A percentile compares a stretch with the other conserved stretches of the same genome.
phyloP scores from a whole-genome alignment of 1,140 invertebrate genomes.

The Dreissena polymorpha region DNA sequence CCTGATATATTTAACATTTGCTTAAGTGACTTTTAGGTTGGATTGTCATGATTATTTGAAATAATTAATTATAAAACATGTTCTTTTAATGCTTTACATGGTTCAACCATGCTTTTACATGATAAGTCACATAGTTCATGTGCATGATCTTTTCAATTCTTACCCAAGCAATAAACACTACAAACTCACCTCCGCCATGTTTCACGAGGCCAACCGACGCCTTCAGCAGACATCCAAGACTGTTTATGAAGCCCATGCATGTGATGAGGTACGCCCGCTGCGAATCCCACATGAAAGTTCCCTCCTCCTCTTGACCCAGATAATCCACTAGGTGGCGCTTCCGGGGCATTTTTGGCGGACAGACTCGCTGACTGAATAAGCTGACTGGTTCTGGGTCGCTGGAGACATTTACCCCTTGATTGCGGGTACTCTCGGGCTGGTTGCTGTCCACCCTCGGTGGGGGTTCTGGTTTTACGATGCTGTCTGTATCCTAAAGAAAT shows the following conservation, averaged over 20 bases:
- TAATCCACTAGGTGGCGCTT: slow-evolving; percentile 36
- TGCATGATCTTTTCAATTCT: no score
- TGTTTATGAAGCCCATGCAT: slow-evolving; percentile 52
- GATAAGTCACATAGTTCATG: no score
- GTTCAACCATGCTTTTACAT: no score
- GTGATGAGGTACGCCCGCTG: slow-evolving; percentile 42
- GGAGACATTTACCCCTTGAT: not conserved
- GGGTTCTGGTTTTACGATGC: not conserved
- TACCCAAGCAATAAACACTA: not conserved
- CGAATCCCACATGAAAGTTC: slow-evolving; percentile 30
- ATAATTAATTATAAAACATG: no score
- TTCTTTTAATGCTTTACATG: no score
- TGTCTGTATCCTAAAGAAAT: not conserved
- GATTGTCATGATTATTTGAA: no score
- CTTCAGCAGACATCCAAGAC: slow-evolving; percentile 45
- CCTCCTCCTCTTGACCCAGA: slow-evolving; percentile 23
- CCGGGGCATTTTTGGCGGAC: slow-evolving; percentile 15
- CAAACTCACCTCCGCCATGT: slow-evolving; percentile 44
- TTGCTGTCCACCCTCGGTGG: not conserved
- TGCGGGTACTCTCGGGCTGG: not conserved
- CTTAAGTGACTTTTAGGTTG: no score
- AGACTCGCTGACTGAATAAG: not conserved
- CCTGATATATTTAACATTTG: no score
- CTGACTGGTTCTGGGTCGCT: not conserved
- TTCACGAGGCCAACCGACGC: slow-evolving; percentile 10